Conservation (phyloP, 2,113 vertebrate species). For the Hypomesus transpacificus region DNA sequence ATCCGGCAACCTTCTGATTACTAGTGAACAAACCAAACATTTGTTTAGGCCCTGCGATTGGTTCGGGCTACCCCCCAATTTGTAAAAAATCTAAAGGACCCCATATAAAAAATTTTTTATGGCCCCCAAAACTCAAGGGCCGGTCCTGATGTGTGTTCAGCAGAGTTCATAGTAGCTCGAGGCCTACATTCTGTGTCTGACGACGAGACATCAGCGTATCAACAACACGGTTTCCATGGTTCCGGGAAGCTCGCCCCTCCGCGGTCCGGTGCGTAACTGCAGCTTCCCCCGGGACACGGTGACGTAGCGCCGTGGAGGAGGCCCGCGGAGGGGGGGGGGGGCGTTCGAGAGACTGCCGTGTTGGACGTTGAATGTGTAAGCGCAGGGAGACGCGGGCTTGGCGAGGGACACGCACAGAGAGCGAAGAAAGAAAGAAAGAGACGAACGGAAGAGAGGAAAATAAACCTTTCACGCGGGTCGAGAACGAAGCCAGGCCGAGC, state of each 20-base stretch:
- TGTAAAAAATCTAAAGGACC: no score
- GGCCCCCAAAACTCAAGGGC: no score
- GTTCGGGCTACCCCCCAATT: no score
- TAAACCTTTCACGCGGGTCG: background rate
- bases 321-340: background rate
- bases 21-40: no score
- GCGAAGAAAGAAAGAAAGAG: slow-evolving; percentile 1
- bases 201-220: background rate
- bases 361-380: background rate
- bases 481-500: background rate
- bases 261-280: slow-evolving; percentile 17
- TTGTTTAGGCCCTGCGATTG: no score
- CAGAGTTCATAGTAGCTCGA: no score
- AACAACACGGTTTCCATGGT: slow-evolving; percentile 13
- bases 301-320: slow-evolving; percentile 18
- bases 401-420: background rate
- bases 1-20: no score
- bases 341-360: background rate
- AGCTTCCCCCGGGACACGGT: slow-evolving; percentile 15
- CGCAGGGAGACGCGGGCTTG: background rate
- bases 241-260: slow-evolving; percentile 6
- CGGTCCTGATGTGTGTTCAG: no score
- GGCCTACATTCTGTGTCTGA: no score
- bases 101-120: no score
- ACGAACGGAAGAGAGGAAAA: background rate